Evolutionary conservation across 2,888 invertebrate species (phyloP).

Genomic region (Unio delphinus): DNA sequence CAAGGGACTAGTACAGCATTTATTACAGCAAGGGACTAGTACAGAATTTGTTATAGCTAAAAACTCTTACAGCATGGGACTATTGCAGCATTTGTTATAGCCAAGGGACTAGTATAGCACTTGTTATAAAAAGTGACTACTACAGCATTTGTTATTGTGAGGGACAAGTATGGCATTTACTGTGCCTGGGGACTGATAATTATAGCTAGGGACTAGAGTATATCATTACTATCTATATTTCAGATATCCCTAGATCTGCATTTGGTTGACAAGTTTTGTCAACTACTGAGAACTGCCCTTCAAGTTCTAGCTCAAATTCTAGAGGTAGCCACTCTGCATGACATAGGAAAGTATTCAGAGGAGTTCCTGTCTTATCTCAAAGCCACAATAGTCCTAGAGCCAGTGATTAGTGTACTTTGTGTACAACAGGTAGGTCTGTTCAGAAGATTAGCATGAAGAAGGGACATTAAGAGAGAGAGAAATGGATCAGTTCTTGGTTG

Average conservation of each 20-base stretch:
- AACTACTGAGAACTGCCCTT: slow-evolving; percentile 73
- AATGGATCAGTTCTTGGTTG: not conserved
- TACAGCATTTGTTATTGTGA: no score
- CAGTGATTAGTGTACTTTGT: slow-evolving; percentile 81
- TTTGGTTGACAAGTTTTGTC: slow-evolving; percentile 65
- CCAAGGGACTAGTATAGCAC: no score
- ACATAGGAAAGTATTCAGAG: slow-evolving; percentile 83
- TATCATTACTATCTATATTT: slow-evolving; percentile 74
- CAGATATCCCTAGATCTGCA: slow-evolving; percentile 72
- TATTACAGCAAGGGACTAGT: no score
- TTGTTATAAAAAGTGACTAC: no score
- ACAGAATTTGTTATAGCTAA: no score
- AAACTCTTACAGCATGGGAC: no score
- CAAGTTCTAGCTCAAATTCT: slow-evolving; percentile 78
- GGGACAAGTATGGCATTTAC: no score
- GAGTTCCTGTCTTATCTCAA: slow-evolving; percentile 85
- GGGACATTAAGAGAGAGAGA: no score
- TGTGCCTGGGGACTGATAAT: no score
- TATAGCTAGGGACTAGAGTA: no score
- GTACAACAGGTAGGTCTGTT: slow-evolving; percentile 79
- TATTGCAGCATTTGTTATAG: no score
- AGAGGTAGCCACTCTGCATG: slow-evolving; percentile 73
- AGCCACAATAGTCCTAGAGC: slow-evolving; percentile 80
- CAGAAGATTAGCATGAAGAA: not conserved
- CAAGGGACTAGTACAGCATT: no score